Percentiles rank a stretch among this genome's conserved stretches.
phyloP scores from a whole-genome alignment of 2,888 invertebrate genomes.

The Blastobasis lacticolella region DNA sequence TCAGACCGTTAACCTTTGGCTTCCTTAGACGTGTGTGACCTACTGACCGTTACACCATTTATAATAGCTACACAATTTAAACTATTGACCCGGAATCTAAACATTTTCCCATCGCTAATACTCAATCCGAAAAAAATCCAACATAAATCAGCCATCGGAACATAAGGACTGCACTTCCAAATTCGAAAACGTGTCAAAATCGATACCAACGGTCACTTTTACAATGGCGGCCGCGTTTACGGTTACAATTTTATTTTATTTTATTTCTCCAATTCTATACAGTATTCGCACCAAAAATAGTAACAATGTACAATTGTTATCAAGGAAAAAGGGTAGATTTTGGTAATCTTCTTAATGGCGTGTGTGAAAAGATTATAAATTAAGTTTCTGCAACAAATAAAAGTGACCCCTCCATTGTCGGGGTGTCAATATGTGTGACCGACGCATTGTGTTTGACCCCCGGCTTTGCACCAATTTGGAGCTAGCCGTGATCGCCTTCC shows the following conservation, averaged over 20 bases:
- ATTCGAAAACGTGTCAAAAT: slow-evolving; percentile 65
- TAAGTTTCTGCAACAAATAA: slow-evolving; percentile 75
- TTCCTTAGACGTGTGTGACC: slow-evolving; percentile 55
- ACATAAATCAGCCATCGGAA: slow-evolving; percentile 67
- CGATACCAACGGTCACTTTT: slow-evolving; percentile 48
- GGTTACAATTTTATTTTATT: slow-evolving; percentile 63
- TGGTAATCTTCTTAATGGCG: slow-evolving; percentile 73
- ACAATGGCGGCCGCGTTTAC: slow-evolving; percentile 49
- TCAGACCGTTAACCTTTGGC: slow-evolving; percentile 53
- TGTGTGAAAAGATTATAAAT: slow-evolving; percentile 76
- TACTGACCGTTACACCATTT: slow-evolving; percentile 55
- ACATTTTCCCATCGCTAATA: slow-evolving; percentile 50
- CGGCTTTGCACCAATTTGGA: slow-evolving; percentile 64
- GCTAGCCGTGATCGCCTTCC: slow-evolving; percentile 42
- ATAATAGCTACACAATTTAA: slow-evolving; percentile 44
- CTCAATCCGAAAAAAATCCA: slow-evolving; percentile 34
- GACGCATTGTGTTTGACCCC: slow-evolving; percentile 66
- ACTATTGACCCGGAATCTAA: slow-evolving; percentile 62
- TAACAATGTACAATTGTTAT: slow-evolving; percentile 70
- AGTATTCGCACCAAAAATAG: slow-evolving; percentile 32
- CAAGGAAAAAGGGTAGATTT: slow-evolving; percentile 70
- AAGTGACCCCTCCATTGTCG: slow-evolving; percentile 72
- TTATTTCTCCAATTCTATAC: slow-evolving; percentile 15
- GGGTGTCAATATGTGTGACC: slow-evolving; percentile 75
- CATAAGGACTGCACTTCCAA: slow-evolving; percentile 38